phyloP scores from a whole-genome alignment of 1,140 invertebrate species.

The Drosophila arizonae region DNA sequence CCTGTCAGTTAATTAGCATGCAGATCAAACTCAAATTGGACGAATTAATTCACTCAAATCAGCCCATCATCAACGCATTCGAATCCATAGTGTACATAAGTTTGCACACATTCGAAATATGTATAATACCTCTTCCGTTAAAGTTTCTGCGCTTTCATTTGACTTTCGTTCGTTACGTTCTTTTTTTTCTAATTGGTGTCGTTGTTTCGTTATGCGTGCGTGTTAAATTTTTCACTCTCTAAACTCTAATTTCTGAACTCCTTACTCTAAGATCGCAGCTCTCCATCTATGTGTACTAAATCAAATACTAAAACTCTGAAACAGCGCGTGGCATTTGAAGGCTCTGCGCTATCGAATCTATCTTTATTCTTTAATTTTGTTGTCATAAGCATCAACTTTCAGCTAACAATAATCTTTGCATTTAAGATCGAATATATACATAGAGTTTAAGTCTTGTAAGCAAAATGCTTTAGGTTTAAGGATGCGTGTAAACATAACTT shows the following conservation, averaged over 20 bases:
- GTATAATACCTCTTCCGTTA: constrained; percentile 51
- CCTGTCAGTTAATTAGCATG: constrained; percentile 66
- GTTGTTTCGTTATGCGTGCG: constrained; percentile 70
- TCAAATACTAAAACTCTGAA: constrained; percentile 26
- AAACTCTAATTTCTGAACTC: constrained; percentile 31
- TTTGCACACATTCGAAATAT: constrained; percentile 34
- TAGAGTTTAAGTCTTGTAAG: constrained; percentile 57
- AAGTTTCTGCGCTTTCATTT: constrained; percentile 26
- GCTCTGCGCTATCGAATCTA: constrained; percentile 4
- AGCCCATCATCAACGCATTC: constrained; percentile 2
- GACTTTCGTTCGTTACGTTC: constrained; percentile 30
- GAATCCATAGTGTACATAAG: constrained; percentile 31
- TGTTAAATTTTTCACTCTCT: constrained; percentile 81
- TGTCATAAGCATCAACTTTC: constrained; percentile 59
- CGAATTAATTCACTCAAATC: not conserved
- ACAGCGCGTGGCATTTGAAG: constrained; percentile 6
- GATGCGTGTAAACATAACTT: constrained; percentile 60
- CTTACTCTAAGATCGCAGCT: constrained; percentile 39
- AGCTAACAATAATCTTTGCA: constrained; percentile 60
- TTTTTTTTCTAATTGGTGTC: constrained; percentile 69
- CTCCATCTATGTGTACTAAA: constrained; percentile 36
- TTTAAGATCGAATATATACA: constrained; percentile 55
- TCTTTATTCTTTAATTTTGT: not conserved
- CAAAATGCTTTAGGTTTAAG: constrained; percentile 61
- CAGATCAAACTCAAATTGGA: not conserved